Evolutionary conservation across 2,113 vertebrate species (phyloP).

Genomic region (Nettapus auritus): DNA sequence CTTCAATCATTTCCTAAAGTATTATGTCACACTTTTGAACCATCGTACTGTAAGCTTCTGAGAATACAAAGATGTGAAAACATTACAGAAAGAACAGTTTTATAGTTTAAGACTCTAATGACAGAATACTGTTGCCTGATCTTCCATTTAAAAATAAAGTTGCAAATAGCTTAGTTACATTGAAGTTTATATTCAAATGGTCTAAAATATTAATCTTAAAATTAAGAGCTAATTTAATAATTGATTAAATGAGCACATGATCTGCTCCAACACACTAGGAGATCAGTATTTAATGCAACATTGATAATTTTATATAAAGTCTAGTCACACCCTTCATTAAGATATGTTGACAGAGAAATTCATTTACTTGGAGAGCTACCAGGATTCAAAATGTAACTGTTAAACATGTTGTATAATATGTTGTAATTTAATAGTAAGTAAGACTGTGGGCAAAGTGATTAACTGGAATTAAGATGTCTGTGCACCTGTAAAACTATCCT

Average conservation of each 20-base stretch:
- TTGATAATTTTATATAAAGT: slow-evolving; percentile 50
- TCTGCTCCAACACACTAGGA: not conserved
- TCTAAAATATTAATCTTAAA: slow-evolving; percentile 20
- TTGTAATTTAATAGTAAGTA: slow-evolving; percentile 5
- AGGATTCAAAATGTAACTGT: slow-evolving; percentile 9
- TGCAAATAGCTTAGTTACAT: not conserved
- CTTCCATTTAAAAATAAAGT: not conserved
- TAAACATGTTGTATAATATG: slow-evolving; percentile 17
- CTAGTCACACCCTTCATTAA: slow-evolving; percentile 52
- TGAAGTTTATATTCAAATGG: not conserved
- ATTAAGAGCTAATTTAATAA: slow-evolving; percentile 39
- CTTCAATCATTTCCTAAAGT: not conserved
- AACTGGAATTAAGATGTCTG: slow-evolving; percentile 36
- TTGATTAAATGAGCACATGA: slow-evolving; percentile 4
- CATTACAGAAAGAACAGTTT: not conserved
- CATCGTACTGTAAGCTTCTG: not conserved
- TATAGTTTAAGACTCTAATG: not conserved
- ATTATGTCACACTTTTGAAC: not conserved
- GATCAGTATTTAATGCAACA: slow-evolving; percentile 2
- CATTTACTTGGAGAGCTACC: not conserved
- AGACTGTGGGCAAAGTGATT: slow-evolving; percentile 19
- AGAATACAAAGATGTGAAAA: not conserved
- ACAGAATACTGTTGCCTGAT: not conserved
- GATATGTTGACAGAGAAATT: slow-evolving; percentile 29
- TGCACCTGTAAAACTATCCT: not conserved